These are phyloP conservation scores for Pseudococcus longispinus DNA, from an alignment of 2,888 invertebrate genomes.

Conservation along the genomic window DNA sequence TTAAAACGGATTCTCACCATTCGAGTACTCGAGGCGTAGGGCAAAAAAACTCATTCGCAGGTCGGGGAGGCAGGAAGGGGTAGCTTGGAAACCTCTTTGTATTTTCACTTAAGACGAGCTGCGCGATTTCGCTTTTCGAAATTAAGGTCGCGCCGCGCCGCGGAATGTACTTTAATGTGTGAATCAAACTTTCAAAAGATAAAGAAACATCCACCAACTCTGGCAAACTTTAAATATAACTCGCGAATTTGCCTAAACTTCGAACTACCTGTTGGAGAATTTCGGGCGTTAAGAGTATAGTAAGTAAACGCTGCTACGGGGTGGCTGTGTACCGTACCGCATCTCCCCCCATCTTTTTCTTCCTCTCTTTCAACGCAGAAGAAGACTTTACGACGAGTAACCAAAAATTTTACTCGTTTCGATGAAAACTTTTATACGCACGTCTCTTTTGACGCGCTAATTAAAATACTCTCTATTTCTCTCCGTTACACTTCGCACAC, in stretches of 20 bases:
- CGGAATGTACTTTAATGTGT: slow-evolving; percentile 22
- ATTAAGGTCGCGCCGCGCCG: slow-evolving; percentile 18
- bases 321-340: too few species aligned
- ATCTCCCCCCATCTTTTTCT: neutral
- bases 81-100: neutral
- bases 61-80: neutral
- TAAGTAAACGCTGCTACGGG: neutral
- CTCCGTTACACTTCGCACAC: neutral
- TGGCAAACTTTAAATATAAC: slow-evolving; percentile 22
- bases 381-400: neutral
- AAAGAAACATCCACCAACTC: slow-evolving; percentile 28
- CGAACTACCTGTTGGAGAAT: slow-evolving; percentile 22
- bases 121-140: neutral
- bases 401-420: slow-evolving; percentile 19
- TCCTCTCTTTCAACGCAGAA: neutral
- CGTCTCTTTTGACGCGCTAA: slow-evolving; percentile 24
- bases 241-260: slow-evolving; percentile 21
- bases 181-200: slow-evolving; percentile 31
- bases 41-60: neutral
- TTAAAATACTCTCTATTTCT: slow-evolving; percentile 15
- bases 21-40: neutral
- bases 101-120: neutral
- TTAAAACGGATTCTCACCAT: slow-evolving; percentile 4
- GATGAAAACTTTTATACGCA: slow-evolving; percentile 5
- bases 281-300: neutral